phyloP scores from a whole-genome alignment of 2,797 vertebrate genomes.

The Spheniscus humboldti region DNA sequence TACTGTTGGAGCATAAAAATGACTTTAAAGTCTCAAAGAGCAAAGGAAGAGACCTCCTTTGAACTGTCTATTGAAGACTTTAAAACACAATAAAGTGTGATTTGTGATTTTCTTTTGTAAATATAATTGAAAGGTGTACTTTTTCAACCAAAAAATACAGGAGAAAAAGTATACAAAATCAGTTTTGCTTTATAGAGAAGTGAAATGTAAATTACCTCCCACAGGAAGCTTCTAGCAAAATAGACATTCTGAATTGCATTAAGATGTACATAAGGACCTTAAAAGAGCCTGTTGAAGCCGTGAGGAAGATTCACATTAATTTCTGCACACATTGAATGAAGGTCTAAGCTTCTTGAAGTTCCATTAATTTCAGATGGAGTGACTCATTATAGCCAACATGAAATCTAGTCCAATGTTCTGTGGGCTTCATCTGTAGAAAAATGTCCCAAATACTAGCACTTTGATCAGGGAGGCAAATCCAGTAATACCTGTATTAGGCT shows the following conservation, averaged over 20 bases:
- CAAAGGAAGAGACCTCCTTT: not conserved
- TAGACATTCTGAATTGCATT: not conserved
- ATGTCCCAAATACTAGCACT: not conserved
- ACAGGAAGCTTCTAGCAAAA: not conserved
- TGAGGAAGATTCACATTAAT: not conserved
- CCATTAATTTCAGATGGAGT: not conserved
- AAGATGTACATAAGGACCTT: not conserved
- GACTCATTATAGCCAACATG: not conserved
- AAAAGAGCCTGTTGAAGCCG: not conserved
- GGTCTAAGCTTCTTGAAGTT: not conserved
- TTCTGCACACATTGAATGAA: not conserved
- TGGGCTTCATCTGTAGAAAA: not conserved
- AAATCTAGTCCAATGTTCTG: not conserved
- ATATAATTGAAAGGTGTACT: not conserved
- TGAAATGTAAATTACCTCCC: not conserved
- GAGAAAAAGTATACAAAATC: not conserved
- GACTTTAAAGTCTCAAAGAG: not conserved
- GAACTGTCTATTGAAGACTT: not conserved
- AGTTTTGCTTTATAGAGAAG: not conserved
- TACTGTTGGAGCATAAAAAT: not conserved
- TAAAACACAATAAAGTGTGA: not conserved
- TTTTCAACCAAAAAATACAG: not conserved
- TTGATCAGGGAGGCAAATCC: not conserved
- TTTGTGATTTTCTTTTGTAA: not conserved
- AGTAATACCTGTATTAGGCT: not conserved